These are phyloP conservation scores for Agrochola macilenta DNA, from an alignment of 2,888 invertebrate species.

Conservation along the genomic window DNA sequence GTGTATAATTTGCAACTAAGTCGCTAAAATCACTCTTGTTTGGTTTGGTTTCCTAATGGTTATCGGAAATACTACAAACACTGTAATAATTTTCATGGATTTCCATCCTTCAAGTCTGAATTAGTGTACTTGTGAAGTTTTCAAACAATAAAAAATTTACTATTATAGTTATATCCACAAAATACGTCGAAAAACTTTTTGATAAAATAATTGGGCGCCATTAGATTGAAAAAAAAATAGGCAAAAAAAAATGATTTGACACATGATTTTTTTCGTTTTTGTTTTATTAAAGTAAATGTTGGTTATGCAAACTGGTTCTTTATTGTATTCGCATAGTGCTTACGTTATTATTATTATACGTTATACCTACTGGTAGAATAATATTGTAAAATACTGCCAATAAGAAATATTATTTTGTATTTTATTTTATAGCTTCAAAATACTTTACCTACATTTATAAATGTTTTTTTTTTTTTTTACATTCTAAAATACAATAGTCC, in stretches of 20 bases:
- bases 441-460: not conserved
- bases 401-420: not conserved
- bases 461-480: too few species aligned
- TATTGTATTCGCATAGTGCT: not conserved
- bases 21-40: not conserved
- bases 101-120: not conserved
- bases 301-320: slow-evolving; percentile 2
- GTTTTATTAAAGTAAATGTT: slow-evolving; percentile 3
- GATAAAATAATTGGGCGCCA: slow-evolving; percentile 11
- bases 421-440: not conserved
- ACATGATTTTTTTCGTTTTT: not conserved
- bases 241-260: not conserved
- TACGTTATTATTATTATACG: not conserved
- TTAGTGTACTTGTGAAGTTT: not conserved
- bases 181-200: not conserved
- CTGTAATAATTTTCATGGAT: not conserved
- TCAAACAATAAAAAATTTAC: not conserved
- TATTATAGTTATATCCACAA: not conserved
- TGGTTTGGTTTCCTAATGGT: not conserved
- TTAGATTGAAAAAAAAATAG: not conserved
- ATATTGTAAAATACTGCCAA: not conserved
- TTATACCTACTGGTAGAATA: not conserved
- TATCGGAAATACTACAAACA: not conserved
- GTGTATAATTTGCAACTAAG: not conserved
- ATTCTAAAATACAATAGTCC: too few species aligned